These are phyloP conservation scores for Hirtodrosophila trivittata DNA, from an alignment of 2,888 invertebrate species.

Conservation along the genomic window DNA sequence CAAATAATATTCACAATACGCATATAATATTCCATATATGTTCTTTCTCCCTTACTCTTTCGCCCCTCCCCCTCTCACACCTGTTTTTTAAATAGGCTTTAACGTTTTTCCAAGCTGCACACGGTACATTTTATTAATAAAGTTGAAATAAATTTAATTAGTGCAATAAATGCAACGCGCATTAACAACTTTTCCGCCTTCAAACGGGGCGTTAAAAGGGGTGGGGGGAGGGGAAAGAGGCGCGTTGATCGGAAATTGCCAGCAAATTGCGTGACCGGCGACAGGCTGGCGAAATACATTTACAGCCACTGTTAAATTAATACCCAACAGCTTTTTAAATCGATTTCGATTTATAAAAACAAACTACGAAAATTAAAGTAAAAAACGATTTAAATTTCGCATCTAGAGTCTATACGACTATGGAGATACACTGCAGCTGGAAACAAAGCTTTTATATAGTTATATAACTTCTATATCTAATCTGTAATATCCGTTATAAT, in stretches of 20 bases:
- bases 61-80: too few relatives aligned
- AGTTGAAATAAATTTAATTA: conserved; percentile 73
- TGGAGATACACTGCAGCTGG: too few relatives aligned
- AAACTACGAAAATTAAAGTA: not conserved
- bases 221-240: not conserved
- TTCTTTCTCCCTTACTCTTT: not conserved
- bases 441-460: too few relatives aligned
- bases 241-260: conserved; percentile 60
- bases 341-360: conserved; percentile 11
- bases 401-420: too few relatives aligned
- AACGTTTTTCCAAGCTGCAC: conserved; percentile 1
- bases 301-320: conserved; percentile 54
- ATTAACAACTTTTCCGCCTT: conserved; percentile 6
- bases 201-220: too few relatives aligned
- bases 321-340: conserved; percentile 22
- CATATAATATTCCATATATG: conserved; percentile 15
- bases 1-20: conserved; percentile 29
- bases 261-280: conserved; percentile 58
- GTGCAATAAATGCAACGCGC: conserved; percentile 52
- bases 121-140: conserved; percentile 60
- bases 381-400: too few relatives aligned
- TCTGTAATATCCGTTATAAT: too few relatives aligned
- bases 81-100: not conserved
- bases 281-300: conserved; percentile 24
- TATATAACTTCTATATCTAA: too few relatives aligned